Conservation (phyloP, 1,140 invertebrate genomes). For the Hylaeus volcanicus region DNA sequence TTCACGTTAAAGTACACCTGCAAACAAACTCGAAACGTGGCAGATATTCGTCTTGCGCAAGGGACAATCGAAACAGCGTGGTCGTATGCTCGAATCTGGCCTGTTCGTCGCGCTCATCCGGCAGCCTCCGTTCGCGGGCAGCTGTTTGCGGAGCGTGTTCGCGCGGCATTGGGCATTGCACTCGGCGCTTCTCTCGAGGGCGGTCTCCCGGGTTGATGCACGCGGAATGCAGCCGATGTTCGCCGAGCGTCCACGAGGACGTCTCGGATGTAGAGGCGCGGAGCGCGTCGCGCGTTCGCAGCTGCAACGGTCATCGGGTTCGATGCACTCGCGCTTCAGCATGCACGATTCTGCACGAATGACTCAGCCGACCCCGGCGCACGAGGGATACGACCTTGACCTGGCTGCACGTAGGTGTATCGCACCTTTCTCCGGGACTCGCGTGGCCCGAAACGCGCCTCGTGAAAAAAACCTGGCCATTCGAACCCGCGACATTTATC, state of each 20-base stretch:
- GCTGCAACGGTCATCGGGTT: conserved; percentile 80
- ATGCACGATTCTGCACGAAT: conserved; percentile 72
- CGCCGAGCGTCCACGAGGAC: conserved; percentile 68
- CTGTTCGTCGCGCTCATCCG: conserved; percentile 18
- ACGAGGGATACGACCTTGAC: conserved; percentile 78
- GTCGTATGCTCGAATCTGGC: conserved; percentile 27
- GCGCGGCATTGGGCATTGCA: conserved; percentile 71
- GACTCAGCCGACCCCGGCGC: conserved; percentile 72
- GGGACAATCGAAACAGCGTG: too few relatives aligned
- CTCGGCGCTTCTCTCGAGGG: conserved; percentile 73
- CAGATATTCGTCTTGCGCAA: too few relatives aligned
- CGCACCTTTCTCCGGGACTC: conserved; percentile 64
- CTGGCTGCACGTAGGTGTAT: conserved; percentile 76
- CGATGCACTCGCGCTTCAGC: conserved; percentile 74
- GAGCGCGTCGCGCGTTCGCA: conserved; percentile 66
- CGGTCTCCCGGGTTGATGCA: conserved; percentile 72
- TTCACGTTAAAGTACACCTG: too few relatives aligned
- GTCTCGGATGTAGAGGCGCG: conserved; percentile 22
- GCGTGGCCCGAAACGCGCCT: conserved; percentile 19
- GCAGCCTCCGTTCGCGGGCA: conserved; percentile 41
- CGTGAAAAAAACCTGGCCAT: background rate
- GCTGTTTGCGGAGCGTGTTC: conserved; percentile 56
- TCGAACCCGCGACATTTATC: background rate
- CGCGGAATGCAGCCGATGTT: conserved; percentile 73
- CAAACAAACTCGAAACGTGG: too few relatives aligned